Evolutionary conservation across 2,888 invertebrate genomes (phyloP), one percentile per base, ranked within the genome.

Genomic region (Magallana nippona): DNA sequence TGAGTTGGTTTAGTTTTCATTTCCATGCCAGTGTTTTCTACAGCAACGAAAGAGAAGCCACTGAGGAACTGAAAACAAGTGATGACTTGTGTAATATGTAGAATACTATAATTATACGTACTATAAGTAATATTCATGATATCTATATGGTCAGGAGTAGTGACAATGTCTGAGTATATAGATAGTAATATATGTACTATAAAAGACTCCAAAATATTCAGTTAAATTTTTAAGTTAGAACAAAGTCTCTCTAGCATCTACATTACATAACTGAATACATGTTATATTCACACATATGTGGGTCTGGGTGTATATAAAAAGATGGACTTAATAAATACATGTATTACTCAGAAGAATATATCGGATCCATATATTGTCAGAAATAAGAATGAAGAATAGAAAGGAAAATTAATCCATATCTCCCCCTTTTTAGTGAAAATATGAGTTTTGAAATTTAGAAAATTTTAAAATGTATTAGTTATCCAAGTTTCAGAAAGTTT

Each of bases 11-110:
- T 71, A 71, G 22, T 13, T 27, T 22, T 27, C 32, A 27, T 71
- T 71, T 27, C 32, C 15, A 27, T 15, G 32, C 32, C 71, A 27
- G 32, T 71, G 71, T 32, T 79, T 79, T 79, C 79, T 57, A 79
- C 79, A 55, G 79, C 19, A 79, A 79, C 79, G 19, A 56, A 79
- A 56, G 79, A 56, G 79, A 79, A 79, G 79, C 57, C 55, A 79
- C 55, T 56, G 56, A 15, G 22, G 15, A 71, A 71, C 71, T 71
- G 32, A 71, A 63, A 22, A 60, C 58, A 27, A 71, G 32, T 27
- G 71, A 60, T 60, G n/a, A n/a, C 5, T 60, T 60, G 71, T 71
- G 32, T 11, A 27, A 71, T 27, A 32, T 27, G 27, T 22, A 44
- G 3, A 44, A 5, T 44, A 44, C 27, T 27, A 27, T 27, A 27